Base-by-base conservation (phyloP, 2,888 invertebrate species). In the Troides aeacus region DNA sequence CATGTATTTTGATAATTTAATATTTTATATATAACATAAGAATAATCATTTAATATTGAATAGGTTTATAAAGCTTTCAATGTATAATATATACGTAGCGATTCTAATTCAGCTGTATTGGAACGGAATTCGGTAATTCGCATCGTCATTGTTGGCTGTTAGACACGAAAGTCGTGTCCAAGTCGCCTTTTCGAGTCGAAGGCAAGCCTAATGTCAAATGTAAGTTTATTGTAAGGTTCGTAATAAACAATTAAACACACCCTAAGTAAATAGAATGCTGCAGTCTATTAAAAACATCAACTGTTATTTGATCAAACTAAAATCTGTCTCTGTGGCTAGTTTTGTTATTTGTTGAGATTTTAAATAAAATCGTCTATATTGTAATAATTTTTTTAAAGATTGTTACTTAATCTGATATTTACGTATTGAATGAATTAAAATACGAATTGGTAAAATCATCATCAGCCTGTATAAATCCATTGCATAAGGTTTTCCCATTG, bases 231-330 rank as follows among this genome's bases (percentile, higher is more conserved):
- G 70, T 63, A 53, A 66, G 53, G 24, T 63, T 53, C 17, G 59
- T 46, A 63, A 66, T 70, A 70, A 70, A 66, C 70, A 70, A 70
- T 70, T 70, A 70, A 66, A 66, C 63, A 70, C 66, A 53, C 66
- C 70, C 66, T 70, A 58, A 50, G 30, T 69, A 56, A 60, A 64
- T 61, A 60, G 53, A 68, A 59, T 53, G 58, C 18, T 62, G 24
- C 62, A 67, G 42, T 67, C 61, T 15, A 60, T 61, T 61, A 50
- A 53, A 63, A 64, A 64, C 18, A 30, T 8, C 50, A 36, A 30
- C 18, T 23, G 30, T 50, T 12, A 63, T 30, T 50, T 46, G n/a
- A 62, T n/a, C 18, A 18, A 42, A 7, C 15, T n/a, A 62, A 46
- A 42, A 42, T 42, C 42, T 42, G 2, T 12, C 42, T 42, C 1